Evolutionary conservation across 1,140 invertebrate genomes (phyloP), one percentile per base, ranked within the genome.

Genomic region (Chymomyza costata): DNA sequence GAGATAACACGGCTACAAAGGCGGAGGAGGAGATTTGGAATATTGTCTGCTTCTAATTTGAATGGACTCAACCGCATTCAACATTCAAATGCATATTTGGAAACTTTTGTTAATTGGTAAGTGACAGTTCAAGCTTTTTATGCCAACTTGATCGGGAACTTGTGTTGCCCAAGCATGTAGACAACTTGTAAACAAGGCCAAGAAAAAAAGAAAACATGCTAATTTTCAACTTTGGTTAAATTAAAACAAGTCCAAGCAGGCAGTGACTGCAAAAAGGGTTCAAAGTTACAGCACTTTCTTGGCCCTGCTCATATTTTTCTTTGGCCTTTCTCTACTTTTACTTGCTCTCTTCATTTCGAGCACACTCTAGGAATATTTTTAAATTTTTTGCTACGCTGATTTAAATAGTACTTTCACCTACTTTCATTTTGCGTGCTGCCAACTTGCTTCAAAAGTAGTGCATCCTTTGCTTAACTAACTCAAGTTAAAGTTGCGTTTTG

Each of bases 61-160:
- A 83, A 84, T 84, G 82, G 82, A 84, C 81, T 82, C 82, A 63
- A 61, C 74, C 68, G 81, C 74, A 67, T 80, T 84, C 71, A 56
- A 83, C 67, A 78, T 84, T 74, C 82, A 84, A 84, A 84, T 84
- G 82, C 82, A 84, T 84, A 84, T 84, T 84, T 84, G 82, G 82
- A 84, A 84, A 84, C 71, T 84, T 84, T 82, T 84, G 62, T 84
- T 84, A 78, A 84, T 84, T 83, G 82, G 82, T 84, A 82, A 83
- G 82, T 84, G 66, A 53, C 73, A 78, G 53, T 56, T 37, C 39
- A 44, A 59, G 49, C 48, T 61, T 53, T 59, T 53, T 40, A 61
- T 46, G 57, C 48, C 49, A 13, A 51, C 37, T 47, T 59, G 51
- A 67, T 30, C 39, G 43, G 53, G 53, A 67, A 49, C 56, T 56